Evolutionary conservation across 2,113 vertebrate species (phyloP), one percentile per base, ranked within the genome.

Genomic region (Martes martes): DNA sequence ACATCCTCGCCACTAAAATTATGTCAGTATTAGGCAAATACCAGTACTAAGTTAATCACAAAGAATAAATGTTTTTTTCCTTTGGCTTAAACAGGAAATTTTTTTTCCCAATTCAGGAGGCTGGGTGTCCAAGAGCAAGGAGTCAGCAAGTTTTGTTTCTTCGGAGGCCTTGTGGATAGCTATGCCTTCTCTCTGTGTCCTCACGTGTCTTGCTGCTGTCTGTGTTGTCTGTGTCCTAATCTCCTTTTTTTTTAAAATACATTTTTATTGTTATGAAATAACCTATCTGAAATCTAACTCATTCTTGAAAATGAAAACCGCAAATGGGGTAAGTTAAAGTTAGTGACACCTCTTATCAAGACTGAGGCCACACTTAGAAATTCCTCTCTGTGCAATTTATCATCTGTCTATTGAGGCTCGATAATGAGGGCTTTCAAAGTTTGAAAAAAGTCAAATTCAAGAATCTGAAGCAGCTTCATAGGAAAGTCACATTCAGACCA

Each of bases 271-370:
- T 36, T 82, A 61, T 42, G n/a, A 95, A 83, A 81, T 55, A 93
- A 31, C 6, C 36, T 92, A 14, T 81, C 39, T 89, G 81, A 97
- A 97, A 67, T 36, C 63, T 84, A 67, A 80, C 65, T 90, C 23
- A 10, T 47, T 96, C 65, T 85, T 89, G 78, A 79, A 97, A 88
- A 80, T 36, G 21, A 81, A 97, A 52, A 74, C 71, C 57, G 5
- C n/a, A 79, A 78, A 98, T 86, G 28, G 18, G 6, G 3, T 55
- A 95, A 52, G 65, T 39, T 24, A 78, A 80, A 67, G 13, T 78
- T 52, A 59, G 55, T 83, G 73, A 76, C 11, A 73, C 21, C 2
- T 33, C 9, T 94, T 50, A 74, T 31, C 26, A 31, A 80, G 15
- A 18, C 8, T 42, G 45, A 91, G 83, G 50, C 63, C 14, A 42